Percentiles rank a stretch among this genome's conserved stretches.
Conservation (phyloP, 1,140 invertebrate species). For the Galleria mellonella region DNA sequence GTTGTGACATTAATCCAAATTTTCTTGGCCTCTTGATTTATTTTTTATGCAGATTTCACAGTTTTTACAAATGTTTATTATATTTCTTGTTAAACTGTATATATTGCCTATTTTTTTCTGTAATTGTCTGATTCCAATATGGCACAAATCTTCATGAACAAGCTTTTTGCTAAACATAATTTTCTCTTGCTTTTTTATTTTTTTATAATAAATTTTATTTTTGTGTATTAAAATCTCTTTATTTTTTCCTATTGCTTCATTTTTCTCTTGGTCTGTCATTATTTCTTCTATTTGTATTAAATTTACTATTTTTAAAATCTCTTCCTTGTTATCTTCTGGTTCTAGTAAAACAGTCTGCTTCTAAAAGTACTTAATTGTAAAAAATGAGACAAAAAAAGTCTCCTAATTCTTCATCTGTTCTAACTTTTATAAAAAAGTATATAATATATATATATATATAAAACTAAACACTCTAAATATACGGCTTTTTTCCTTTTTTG, state of each 20-base stretch:
- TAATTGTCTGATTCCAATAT: too few relatives aligned
- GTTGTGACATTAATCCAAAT: too few relatives aligned
- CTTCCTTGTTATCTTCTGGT: slow-evolving; percentile 26
- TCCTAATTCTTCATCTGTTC: too few relatives aligned
- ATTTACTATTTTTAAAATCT: too few relatives aligned
- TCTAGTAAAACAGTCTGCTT: slow-evolving; percentile 47
- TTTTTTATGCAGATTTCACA: too few relatives aligned
- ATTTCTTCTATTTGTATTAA: too few relatives aligned
- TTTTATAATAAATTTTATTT: slow-evolving; percentile 34
- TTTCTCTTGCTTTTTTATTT: background rate
- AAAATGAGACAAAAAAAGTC: slow-evolving; percentile 19
- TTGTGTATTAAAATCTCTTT: too few relatives aligned
- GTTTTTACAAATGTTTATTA: too few relatives aligned
- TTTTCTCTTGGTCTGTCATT: too few relatives aligned
- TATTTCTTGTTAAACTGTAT: slow-evolving; percentile 21
- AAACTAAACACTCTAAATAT: slow-evolving; percentile 20
- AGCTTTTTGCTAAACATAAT: background rate
- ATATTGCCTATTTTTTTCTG: slow-evolving; percentile 11
- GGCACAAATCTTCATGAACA: too few relatives aligned
- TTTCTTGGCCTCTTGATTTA: too few relatives aligned
- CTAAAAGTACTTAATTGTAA: slow-evolving; percentile 23
- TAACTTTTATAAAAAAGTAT: slow-evolving; percentile 6
- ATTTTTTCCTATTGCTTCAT: too few relatives aligned
- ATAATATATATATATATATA: slow-evolving; percentile 31
- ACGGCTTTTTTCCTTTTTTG: slow-evolving; percentile 15